These are phyloP conservation scores for Harpagoxenus sublaevis DNA, from an alignment of 2,888 invertebrate species.

Conservation along the genomic window DNA sequence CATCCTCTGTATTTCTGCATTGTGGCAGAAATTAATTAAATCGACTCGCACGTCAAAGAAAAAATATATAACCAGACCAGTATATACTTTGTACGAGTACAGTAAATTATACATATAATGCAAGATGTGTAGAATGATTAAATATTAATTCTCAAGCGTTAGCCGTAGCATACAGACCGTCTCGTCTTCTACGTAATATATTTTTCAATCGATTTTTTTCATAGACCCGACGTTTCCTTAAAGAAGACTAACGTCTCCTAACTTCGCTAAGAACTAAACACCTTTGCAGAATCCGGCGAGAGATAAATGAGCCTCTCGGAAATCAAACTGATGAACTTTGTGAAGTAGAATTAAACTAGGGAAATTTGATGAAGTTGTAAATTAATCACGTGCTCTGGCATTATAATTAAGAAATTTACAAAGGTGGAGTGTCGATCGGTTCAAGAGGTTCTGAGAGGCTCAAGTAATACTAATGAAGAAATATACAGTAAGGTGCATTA, in stretches of 20 bases:
- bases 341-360: neutral
- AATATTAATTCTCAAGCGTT: neutral
- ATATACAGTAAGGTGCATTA: neutral
- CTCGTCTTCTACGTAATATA: neutral
- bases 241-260: neutral
- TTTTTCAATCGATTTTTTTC: neutral
- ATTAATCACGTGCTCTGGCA: neutral
- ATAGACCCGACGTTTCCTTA: neutral
- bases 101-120: neutral
- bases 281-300: neutral
- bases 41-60: neutral
- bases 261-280: neutral
- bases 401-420: neutral
- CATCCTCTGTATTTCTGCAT: neutral
- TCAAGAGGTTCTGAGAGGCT: neutral
- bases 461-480: neutral
- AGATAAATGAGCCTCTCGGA: neutral
- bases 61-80: neutral
- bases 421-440: neutral
- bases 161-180: neutral
- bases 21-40: constrained; percentile 3
- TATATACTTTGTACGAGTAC: neutral
- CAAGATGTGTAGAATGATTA: neutral
- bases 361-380: neutral
- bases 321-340: neutral